Evolutionary conservation across 2,888 invertebrate species (phyloP).

Genomic region (Ochlodes sylvanus): DNA sequence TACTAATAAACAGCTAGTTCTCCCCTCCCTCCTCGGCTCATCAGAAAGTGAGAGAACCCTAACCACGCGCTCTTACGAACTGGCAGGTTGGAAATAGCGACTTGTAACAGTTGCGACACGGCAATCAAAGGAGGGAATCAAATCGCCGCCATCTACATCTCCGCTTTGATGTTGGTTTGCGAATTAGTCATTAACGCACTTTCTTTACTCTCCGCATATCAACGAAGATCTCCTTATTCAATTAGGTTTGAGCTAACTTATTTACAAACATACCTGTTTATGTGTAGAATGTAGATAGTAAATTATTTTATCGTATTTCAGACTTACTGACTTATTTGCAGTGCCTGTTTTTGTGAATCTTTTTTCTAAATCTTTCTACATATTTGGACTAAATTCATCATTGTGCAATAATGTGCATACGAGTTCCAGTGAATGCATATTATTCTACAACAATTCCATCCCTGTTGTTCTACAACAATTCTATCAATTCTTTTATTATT

Average conservation of each 20-base stretch:
- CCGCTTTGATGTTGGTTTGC: slow-evolving; percentile 74
- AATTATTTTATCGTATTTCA: too few species aligned
- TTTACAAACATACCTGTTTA: too few species aligned
- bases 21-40: too few species aligned
- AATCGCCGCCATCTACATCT: slow-evolving; percentile 58
- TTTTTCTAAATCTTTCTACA: too few species aligned
- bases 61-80: neutral
- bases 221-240: neutral
- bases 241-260: neutral
- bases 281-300: too few species aligned
- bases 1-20: too few species aligned
- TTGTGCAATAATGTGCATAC: too few species aligned
- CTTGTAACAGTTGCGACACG: slow-evolving; percentile 53
- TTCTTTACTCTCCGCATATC: slow-evolving; percentile 1
- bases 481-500: neutral
- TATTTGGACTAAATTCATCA: too few species aligned
- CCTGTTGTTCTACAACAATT: neutral
- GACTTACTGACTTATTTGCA: too few species aligned
- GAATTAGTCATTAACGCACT: slow-evolving; percentile 57
- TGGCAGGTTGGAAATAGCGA: slow-evolving; percentile 61
- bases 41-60: slow-evolving; percentile 3
- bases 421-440: too few species aligned
- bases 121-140: slow-evolving; percentile 78
- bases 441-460: neutral
- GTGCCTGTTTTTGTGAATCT: too few species aligned